These are phyloP conservation scores for Etheostoma nigrum DNA, from an alignment of 2,797 vertebrate genomes.

Conservation along the genomic window DNA sequence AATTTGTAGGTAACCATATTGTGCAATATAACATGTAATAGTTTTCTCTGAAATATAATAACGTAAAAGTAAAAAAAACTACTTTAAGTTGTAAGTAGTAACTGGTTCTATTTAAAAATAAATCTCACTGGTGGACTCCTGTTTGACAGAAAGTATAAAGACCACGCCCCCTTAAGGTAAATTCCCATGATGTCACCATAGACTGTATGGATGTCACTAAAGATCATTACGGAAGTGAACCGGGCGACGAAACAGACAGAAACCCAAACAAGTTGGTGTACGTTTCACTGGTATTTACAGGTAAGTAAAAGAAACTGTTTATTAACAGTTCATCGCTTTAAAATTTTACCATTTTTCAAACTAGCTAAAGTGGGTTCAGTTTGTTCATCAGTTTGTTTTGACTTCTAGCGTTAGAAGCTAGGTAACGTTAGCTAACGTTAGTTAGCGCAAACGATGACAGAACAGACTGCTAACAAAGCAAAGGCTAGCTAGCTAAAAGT, in stretches of 20 bases:
- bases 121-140: neutral
- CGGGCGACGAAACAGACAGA: constrained; percentile 41
- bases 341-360: fast-evolving
- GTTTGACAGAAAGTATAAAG: neutral
- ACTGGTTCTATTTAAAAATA: neutral
- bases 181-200: constrained; percentile 61
- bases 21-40: too few species aligned
- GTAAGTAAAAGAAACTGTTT: constrained; percentile 44
- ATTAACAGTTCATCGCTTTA: fast-evolving
- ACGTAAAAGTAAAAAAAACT: neutral
- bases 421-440: constrained; percentile 20
- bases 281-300: neutral
- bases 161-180: constrained; percentile 46
- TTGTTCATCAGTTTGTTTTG: constrained; percentile 7
- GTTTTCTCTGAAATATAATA: neutral
- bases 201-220: constrained; percentile 54
- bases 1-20: too few species aligned
- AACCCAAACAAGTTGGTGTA: constrained; percentile 61
- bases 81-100: neutral
- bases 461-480: constrained; percentile 53
- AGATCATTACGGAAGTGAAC: constrained; percentile 74
- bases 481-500: neutral
- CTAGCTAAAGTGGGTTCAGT: neutral
- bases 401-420: constrained; percentile 36
- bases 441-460: constrained; percentile 44